Evolutionary conservation across 2,888 invertebrate species (phyloP).

Genomic region (Tachina grossa): DNA sequence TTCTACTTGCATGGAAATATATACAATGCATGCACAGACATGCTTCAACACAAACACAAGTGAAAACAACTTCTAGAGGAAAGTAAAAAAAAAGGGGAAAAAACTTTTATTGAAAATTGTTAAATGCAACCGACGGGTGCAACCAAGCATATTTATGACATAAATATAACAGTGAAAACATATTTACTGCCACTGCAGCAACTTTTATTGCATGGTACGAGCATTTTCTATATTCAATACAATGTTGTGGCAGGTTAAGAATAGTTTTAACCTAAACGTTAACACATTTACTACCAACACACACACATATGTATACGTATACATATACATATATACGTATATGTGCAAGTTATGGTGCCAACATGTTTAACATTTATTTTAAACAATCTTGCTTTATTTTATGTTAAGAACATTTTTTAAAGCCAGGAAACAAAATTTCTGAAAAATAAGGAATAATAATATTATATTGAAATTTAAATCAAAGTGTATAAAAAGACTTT

Average conservation of each 20-base stretch:
- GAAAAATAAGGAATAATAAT: no score
- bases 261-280: slow-evolving; percentile 27
- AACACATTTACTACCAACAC: not conserved
- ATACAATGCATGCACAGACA: slow-evolving; percentile 61
- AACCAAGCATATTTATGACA: slow-evolving; percentile 70
- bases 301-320: not conserved
- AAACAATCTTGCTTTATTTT: no score
- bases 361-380: no score
- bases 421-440: no score
- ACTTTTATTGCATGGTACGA: not conserved
- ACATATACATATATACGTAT: no score
- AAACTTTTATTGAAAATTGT: slow-evolving; percentile 70
- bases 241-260: slow-evolving; percentile 53
- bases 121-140: slow-evolving; percentile 69
- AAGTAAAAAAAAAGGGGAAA: slow-evolving; percentile 2
- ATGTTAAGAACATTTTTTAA: no score
- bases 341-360: no score
- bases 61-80: not conserved
- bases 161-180: slow-evolving; percentile 56
- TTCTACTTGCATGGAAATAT: slow-evolving; percentile 52
- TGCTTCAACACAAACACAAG: slow-evolving; percentile 48
- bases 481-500: no score
- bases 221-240: slow-evolving; percentile 25
- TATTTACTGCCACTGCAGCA: slow-evolving; percentile 34
- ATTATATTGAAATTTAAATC: no score